phyloP scores from a whole-genome alignment of 2,888 invertebrate genomes.

The Eledone cirrhosa region DNA sequence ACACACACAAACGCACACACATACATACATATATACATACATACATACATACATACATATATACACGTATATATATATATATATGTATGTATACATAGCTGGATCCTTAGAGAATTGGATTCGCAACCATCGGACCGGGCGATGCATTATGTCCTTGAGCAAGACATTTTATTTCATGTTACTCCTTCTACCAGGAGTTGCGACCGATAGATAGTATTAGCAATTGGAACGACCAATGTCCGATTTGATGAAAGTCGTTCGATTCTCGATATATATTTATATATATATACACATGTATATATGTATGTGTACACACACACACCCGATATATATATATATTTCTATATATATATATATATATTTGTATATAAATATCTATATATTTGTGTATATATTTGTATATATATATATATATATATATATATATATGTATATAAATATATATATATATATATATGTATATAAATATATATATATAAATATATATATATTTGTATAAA shows the following conservation, averaged over 20 bases:
- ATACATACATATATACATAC: too few relatives aligned
- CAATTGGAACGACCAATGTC: too few relatives aligned
- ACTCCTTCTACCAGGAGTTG: too few relatives aligned
- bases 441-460: background rate
- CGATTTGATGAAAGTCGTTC: too few relatives aligned
- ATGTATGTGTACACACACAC: background rate
- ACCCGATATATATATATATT: background rate
- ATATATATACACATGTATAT: background rate
- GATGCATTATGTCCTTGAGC: too few relatives aligned
- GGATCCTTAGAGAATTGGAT: background rate
- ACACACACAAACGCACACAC: background rate
- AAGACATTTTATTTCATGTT: too few relatives aligned
- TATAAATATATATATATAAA: background rate
- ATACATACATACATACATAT: background rate
- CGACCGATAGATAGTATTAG: background rate
- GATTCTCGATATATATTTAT: background rate
- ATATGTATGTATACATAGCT: background rate
- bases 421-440: background rate
- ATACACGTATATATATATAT: background rate
- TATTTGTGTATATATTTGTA: background rate
- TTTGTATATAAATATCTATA: background rate
- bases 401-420: background rate
- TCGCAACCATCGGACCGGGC: too few relatives aligned
- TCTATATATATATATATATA: background rate
- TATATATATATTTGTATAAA: background rate